Percentiles rank a stretch among this genome's conserved stretches.
Evolutionary conservation across 53 echinoderm and acorn worm genomes (phyloP).

Genomic region (Echinometra lucunter): DNA sequence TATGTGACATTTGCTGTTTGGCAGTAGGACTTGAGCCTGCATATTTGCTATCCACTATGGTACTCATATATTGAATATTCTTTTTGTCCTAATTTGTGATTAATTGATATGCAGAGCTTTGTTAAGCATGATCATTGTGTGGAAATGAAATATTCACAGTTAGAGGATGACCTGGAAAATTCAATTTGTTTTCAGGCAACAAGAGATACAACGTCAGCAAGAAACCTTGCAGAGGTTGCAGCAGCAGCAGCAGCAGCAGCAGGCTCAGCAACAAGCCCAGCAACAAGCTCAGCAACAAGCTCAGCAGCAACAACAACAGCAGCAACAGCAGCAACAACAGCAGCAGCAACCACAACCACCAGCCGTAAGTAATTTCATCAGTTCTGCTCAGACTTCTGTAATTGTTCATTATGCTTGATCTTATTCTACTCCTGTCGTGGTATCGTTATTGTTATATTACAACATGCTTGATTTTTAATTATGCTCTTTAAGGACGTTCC

Average conservation of each 20-base stretch:
- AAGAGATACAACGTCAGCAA: slow-evolving; percentile 81
- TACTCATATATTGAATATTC: no score
- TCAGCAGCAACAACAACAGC: slow-evolving; percentile 79
- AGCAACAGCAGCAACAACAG: slow-evolving; percentile 81
- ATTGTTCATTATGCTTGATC: no score
- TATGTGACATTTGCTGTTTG: not conserved
- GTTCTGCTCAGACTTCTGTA: not conserved
- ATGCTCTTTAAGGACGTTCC: no score
- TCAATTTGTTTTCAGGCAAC: slow-evolving; percentile 73
- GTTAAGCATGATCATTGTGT: no score
- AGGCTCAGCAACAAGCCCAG: slow-evolving; percentile 75
- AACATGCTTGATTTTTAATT: no score
- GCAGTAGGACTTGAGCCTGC: no score
- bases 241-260: slow-evolving; percentile 67
- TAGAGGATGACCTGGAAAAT: not conserved
- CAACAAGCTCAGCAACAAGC: slow-evolving; percentile 81
- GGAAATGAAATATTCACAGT: not conserved
- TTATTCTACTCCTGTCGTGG: no score
- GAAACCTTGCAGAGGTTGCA: slow-evolving; percentile 59
- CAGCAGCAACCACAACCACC: slow-evolving; percentile 81
- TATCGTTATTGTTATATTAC: no score
- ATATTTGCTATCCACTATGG: not conserved
- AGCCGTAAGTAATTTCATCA: slow-evolving; percentile 17
- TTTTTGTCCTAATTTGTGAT: no score
- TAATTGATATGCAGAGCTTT: no score